Evolutionary conservation across 1,140 invertebrate species (phyloP), one percentile per base, ranked within the genome.

Genomic region (Drosophila ironensis): DNA sequence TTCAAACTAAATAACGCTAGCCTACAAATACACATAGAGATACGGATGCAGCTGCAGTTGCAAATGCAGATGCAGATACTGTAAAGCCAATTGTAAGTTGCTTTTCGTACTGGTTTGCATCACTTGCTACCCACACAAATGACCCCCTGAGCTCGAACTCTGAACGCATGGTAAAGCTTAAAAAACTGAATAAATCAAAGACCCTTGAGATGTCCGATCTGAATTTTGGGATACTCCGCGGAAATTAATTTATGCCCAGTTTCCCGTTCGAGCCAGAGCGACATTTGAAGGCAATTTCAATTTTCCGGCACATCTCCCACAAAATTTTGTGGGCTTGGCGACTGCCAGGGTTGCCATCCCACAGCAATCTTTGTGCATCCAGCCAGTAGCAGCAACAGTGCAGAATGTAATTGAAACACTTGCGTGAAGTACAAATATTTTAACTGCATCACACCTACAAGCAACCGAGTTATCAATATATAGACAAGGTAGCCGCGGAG

Each of bases 401-500:
- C 56, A 47, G 35, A 42, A 66, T 57, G 69, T 72, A 73, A 72
- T 66, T 72, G 19, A 72, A 72, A 86, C 70, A 86, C 80, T 84
- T 86, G 70, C 78, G 64, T 57, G 54, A 86, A 86, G 80, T 86
- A 86, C 80, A 86, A 84, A 81, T 75, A 75, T 74, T 57, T 74
- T 74, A 81, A 67, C 42, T 46, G 54, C 30, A 70, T 40, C 6
- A 50, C 8, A 40, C 25, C 42, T 25, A 44, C 28, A 28, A 67
- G 27, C 42, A 53, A 45, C 51, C 61, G 44, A 44, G 25, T 16
- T 12, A 56, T 14, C 38, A 47, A 20, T 38, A 27, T 25, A 57
- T 56, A 61, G 42, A 45, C 48, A 68, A 71, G 20, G 44, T 42
- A 54, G 46, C 54, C 73, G 59, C 41, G 50, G 11, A 67, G 47